Base-by-base conservation (phyloP, 2,888 invertebrate genomes). In the Heliconius erato region DNA sequence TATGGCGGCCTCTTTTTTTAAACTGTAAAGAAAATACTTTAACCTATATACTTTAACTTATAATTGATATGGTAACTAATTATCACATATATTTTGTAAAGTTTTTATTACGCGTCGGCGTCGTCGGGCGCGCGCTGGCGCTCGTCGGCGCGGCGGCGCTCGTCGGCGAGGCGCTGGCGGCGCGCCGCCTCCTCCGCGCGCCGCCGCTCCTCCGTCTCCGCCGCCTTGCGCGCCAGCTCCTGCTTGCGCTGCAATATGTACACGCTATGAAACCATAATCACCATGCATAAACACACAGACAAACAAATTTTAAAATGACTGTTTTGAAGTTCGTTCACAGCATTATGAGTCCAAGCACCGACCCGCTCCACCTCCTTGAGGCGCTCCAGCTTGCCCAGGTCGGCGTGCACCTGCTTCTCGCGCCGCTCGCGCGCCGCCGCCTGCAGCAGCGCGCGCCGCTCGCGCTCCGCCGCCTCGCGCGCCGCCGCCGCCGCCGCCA, bases 401-500 rank as follows among this genome's bases (percentile, higher is more conserved):
- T 96, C 94, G 0, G 93, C 96, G 79, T 96, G 95, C 32, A 94
- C 95, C 85, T 94, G 92, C 81, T 94, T 96, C 88, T 96, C 96
- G 85, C 83, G 59, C 0, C 96, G 89, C 12, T 96, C 96, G 3
- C 91, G 85, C 0, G 95, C 95, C 4, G 96, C 92, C 0, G 93
- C 91, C 80, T 90, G 86, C 83, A 92, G 84, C 19, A 90, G 90
- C 0, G 88, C 89, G 0, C 84, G 84, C 0, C 95, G 82, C n/a
- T 92, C 92, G 0, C 85, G 82, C 80, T 95, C 95, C 0, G 95
- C 95, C 0, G 90, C 89, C 11, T 88, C 88, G 0, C 95, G 87
- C 0, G 93, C 93, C 0, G 93, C 96, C 0, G 96, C 97, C 3
- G 96, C 97, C 0, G 95, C 91, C 74, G 93, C 94, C 96, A 96